Conservation (phyloP, 92 coral and sea anemone genomes). For the Zoanthus sociatus region DNA sequence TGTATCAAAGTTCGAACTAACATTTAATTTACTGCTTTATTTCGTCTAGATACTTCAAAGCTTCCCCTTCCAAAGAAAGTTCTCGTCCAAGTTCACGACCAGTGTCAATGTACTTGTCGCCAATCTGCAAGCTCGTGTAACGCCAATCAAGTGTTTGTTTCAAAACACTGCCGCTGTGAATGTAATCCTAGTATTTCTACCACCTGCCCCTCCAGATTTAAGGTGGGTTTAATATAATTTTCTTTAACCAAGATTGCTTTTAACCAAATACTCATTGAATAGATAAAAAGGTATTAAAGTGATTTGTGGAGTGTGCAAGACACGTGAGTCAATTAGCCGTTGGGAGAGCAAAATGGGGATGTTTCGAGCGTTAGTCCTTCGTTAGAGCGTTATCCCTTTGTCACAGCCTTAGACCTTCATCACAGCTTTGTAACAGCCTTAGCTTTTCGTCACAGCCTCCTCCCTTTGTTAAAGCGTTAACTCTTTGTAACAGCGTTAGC, state of each 20-base stretch:
- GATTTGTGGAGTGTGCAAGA: not conserved
- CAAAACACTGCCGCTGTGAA: constrained; percentile 35
- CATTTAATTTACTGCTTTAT: not conserved
- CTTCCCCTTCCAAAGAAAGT: not conserved
- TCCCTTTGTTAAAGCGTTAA: too few relatives aligned
- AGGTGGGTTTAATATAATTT: not conserved
- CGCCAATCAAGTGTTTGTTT: constrained; percentile 16
- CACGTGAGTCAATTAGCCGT: too few relatives aligned
- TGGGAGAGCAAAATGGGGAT: too few relatives aligned
- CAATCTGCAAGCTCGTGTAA: constrained; percentile 29
- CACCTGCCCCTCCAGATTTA: constrained; percentile 5
- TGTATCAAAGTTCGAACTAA: not conserved
- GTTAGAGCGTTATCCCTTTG: too few relatives aligned
- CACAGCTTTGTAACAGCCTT: too few relatives aligned
- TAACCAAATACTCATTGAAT: not conserved
- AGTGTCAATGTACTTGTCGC: constrained; percentile 31
- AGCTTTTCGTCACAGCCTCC: too few relatives aligned
- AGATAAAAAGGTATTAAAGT: too few relatives aligned
- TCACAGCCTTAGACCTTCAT: too few relatives aligned
- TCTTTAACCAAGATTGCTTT: too few relatives aligned
- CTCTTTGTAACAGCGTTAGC: too few relatives aligned
- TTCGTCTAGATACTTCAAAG: not conserved
- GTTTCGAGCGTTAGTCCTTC: too few relatives aligned
- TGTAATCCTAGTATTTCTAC: constrained; percentile 7
- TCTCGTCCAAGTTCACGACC: constrained; percentile 4